Base-by-base conservation (phyloP, 1,140 invertebrate genomes). In the Drosophila triauraria region DNA sequence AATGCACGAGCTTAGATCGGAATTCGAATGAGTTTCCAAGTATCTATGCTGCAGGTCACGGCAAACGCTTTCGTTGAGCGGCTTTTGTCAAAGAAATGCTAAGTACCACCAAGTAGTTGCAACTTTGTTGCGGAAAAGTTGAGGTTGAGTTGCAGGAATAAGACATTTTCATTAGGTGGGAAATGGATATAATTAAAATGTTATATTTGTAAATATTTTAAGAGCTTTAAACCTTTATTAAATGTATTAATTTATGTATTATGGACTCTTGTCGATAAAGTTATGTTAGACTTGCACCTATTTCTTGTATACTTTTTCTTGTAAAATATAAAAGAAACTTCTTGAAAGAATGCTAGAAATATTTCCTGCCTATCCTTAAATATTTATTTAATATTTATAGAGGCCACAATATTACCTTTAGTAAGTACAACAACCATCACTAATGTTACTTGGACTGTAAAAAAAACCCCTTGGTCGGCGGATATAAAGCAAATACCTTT, bases 1-100 rank as follows among this genome's bases (percentile, higher is more conserved):
- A 51, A 68, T 72, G 69, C 69, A 71, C 69, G 46, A 72, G 67
- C 50, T 71, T 71, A 32, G 64, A 71, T 35, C 27, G 68, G 68
- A 56, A 69, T 70, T 54, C 44, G 32, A 71, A 48, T 71, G 68
- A 20, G 46, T 50, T 69, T 69, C 65, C 35, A 67, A 23, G 65
- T 69, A 69, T 40, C 27, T 20, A 7, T 32, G 54, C 32, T 38
- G 35, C 46, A 47, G 46, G 20, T 47, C 61, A 43, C 32, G 25
- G 25, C 40, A 48, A 64, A 23, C 35, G 25, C 25, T 43, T 40
- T 54, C 32, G 53, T 54, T 54, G 53, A 40, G 32, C 53, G 53
- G 53, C 53, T 40, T 54, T 54, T 54, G 53, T 54, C 56, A 43
- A 63, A 61, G 61, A 13, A 61, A 63, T 54, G 53, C 53, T 54